Evolutionary conservation across 1,140 invertebrate species (phyloP).

Genomic region (Apis dorsata): DNA sequence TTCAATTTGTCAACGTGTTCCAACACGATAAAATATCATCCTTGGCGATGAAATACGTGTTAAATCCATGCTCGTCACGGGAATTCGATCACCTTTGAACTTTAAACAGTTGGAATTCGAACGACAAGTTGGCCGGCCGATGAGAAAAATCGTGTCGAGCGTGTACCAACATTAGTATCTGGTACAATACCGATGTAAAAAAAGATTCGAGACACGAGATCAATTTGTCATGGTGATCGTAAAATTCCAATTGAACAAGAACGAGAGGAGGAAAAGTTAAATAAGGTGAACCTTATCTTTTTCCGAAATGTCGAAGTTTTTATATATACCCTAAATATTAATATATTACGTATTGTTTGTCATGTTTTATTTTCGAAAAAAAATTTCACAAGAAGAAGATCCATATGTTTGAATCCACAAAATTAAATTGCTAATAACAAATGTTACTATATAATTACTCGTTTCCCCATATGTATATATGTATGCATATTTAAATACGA

Average conservation of each 20-base stretch:
- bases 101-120: neutral
- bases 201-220: neutral
- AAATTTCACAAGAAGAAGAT: no score
- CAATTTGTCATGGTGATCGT: neutral
- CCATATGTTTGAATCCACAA: no score
- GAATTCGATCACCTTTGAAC: neutral
- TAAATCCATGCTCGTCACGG: neutral
- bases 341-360: no score
- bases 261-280: neutral
- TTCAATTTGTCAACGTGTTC: constrained; percentile 29
- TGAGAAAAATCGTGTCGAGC: constrained; percentile 12
- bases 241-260: neutral
- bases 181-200: constrained; percentile 6
- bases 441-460: no score
- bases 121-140: neutral
- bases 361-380: no score
- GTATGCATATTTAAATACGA: no score
- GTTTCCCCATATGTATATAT: no score
- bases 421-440: no score
- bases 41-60: no score
- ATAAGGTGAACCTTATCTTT: neutral
- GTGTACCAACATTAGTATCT: constrained; percentile 32
- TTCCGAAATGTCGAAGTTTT: no score
- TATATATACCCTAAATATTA: no score
- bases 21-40: no score